Evolutionary conservation across 2,888 invertebrate genomes (phyloP), one percentile per base, ranked within the genome.

Genomic region (Megalurothrips usitatus): DNA sequence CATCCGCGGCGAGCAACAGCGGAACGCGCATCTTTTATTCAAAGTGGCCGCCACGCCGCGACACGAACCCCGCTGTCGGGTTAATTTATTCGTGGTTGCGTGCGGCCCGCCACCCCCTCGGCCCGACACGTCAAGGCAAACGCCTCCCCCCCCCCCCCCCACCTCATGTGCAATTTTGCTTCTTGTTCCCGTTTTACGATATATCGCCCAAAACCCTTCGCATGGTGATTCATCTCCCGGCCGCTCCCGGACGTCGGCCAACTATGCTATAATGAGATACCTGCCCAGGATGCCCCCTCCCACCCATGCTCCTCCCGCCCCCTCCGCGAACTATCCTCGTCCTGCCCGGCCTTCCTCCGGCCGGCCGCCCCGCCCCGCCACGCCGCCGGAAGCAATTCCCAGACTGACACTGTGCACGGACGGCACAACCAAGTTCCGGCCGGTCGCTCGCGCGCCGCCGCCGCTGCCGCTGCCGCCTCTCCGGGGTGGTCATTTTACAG

Each of bases 181-280:
- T 12, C 23, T 75, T 23, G 23, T 75, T 75, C 23, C 68, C 68
- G 23, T 75, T 75, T 75, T 75, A 26, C 68, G 26, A 75, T 75
- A 26, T 75, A 75, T 75, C 23, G 68, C 68, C 63, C 23, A 26
- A 58, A 26, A 10, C 26, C 68, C 68, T 23, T 43, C 34, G 68
- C 68, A 23, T 23, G 68, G 68, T 26, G 26, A 75, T 75, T 75
- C 68, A 26, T 75, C 68, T 75, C 26, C 8, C 26, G 52, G 17
- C 23, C 34, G 34, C 34, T 58, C 58, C 17, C 68, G 58, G 23
- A 75, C 68, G 68, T 23, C 68, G 68, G 26, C 11, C 68, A 75
- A 75, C 68, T 75, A 75, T 75, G 68, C 68, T 75, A 75, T 75
- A 75, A 75, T 75, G 68, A 75, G 68, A 75, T 75, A 75, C 68